These are phyloP conservation scores for Anomalospiza imberbis DNA, from an alignment of 2,797 vertebrate genomes.

Conservation along the genomic window DNA sequence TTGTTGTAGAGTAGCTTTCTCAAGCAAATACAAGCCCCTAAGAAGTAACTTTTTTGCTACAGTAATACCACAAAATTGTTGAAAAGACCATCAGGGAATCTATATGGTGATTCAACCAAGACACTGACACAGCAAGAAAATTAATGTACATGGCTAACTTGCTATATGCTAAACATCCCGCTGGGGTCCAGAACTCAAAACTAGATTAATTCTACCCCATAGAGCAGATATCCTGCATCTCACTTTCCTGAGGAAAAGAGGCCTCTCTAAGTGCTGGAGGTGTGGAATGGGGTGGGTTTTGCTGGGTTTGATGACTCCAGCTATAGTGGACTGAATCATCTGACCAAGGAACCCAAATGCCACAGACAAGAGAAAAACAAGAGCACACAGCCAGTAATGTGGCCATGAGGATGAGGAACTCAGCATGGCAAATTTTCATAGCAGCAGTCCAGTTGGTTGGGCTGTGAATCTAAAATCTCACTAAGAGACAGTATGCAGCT, in stretches of 20 bases:
- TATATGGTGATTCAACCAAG: not conserved
- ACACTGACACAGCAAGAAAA: not conserved
- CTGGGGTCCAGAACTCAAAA: not conserved
- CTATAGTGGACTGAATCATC: not conserved
- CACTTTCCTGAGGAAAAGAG: not conserved
- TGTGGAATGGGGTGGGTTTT: not conserved
- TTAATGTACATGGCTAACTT: not conserved
- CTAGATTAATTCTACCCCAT: not conserved
- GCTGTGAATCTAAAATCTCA: not conserved
- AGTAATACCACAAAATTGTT: not conserved
- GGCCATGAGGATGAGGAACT: not conserved
- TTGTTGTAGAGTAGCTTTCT: not conserved
- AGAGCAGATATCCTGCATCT: not conserved
- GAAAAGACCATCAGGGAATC: not conserved
- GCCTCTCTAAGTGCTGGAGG: not conserved
- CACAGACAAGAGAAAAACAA: not conserved
- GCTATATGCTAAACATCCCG: not conserved
- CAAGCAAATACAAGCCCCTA: not conserved
- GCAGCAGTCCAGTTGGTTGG: not conserved
- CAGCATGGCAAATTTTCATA: not conserved
- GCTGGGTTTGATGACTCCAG: not conserved
- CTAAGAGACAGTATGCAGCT: not conserved
- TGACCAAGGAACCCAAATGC: not conserved
- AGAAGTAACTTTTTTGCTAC: not conserved
- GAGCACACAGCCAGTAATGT: rapidly evolving